Base-by-base conservation (phyloP, 2,797 vertebrate genomes). In the Enteromius trimaculatus region DNA sequence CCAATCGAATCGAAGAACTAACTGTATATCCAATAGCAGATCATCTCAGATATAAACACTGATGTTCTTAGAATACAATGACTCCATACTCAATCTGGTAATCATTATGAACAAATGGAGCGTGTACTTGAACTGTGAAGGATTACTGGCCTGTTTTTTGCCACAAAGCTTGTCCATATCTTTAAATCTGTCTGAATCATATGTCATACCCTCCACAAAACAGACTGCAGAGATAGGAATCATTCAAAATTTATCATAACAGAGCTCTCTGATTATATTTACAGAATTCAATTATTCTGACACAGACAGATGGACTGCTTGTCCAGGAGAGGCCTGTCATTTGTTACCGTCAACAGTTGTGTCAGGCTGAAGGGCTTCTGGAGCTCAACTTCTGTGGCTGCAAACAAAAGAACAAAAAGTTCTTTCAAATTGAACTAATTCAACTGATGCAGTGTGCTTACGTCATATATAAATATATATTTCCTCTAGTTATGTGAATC, bases 251-350 rank as follows among this genome's bases (percentile, higher is more conserved):
- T 85, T 84, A 86, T 91, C 91, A 92, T 89, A 93, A 93, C 93
- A 92, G 90, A 90, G 87, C 91, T 87, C 90, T 92, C 88, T 93
- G 90, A 93, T 94, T 94, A 92, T 89, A 93, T 93, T 93, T 92
- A 92, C 92, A 88, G 90, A 94, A 95, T 94, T 94, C 90, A 93
- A 94, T 95, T 94, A 94, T 87, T 85, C 84, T 92, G 94, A 94
- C 93, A 92, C 89, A 84, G 88, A 90, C 81, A 84, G 80, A 90
- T 89, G 82, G 84, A 87, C 78, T 51, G 31, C 77, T 80, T 79
- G 77, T 80, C 77, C 74, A 64, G 74, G 89, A 90, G 89, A 93
- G 87, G 62, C 77, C 86, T 80, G 79, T 93, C 91, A 91, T 86
- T 87, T 87, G 82, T 89, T 83, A 81, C 82, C 88, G 91, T 93